Conservation (phyloP, 2,797 vertebrate genomes). For the Streptopelia turtur region DNA sequence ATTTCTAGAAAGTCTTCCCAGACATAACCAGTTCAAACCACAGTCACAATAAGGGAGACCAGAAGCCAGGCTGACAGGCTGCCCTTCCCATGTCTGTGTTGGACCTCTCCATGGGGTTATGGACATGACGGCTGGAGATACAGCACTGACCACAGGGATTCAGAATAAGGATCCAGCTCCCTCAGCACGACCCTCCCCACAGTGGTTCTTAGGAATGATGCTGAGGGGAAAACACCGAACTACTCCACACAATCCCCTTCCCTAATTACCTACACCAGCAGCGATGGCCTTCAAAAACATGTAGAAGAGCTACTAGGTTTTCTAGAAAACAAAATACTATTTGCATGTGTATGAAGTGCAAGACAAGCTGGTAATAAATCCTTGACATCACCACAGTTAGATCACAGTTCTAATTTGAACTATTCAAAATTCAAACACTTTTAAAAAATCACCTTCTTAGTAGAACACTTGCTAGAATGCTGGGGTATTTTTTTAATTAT, state of each 20-base stretch:
- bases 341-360: neutral
- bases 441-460: neutral
- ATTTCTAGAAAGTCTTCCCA: neutral
- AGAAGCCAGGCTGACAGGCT: neutral
- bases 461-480: neutral
- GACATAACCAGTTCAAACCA: neutral
- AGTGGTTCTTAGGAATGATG: accelerated
- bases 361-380: neutral
- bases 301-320: neutral
- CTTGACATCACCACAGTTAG: neutral
- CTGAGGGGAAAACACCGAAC: neutral
- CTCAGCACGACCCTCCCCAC: neutral
- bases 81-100: accelerated
- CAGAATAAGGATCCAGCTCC: neutral
- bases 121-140: neutral
- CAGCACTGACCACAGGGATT: neutral
- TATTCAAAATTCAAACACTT: neutral
- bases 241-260: neutral
- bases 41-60: neutral
- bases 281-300: neutral
- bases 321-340: neutral
- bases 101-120: neutral
- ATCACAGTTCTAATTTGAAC: neutral
- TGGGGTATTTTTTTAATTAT: neutral
- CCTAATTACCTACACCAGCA: neutral